Conservation (phyloP, 2,797 vertebrate species). For the Lithobates sylvaticus region DNA sequence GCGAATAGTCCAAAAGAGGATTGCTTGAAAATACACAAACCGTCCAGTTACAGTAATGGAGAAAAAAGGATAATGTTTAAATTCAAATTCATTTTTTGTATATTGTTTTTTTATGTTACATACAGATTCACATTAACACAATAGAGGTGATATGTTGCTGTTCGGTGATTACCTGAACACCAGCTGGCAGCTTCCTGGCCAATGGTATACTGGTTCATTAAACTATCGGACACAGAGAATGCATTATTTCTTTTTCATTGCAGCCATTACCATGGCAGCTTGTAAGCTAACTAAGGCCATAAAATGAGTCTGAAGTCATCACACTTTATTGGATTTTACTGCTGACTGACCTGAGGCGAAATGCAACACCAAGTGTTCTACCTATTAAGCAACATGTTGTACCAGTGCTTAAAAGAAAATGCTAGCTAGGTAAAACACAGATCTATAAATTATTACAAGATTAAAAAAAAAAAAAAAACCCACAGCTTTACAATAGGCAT, state of each 20-base stretch:
- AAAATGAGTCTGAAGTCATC: constrained; percentile 43
- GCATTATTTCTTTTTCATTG: constrained; percentile 45
- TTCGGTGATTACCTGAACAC: not conserved
- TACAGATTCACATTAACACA: not conserved
- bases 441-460: constrained; percentile 41
- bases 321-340: constrained; percentile 49
- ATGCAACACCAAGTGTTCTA: constrained; percentile 48
- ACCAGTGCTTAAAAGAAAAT: constrained; percentile 12
- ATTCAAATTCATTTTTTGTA: not conserved
- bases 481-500: constrained; percentile 12
- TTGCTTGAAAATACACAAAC: too few relatives aligned
- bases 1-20: too few relatives aligned
- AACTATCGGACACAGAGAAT: constrained; percentile 7
- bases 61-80: not conserved
- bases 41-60: too few relatives aligned
- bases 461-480: constrained; percentile 20
- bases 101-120: not conserved
- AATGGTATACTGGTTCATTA: not conserved
- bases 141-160: not conserved
- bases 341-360: constrained; percentile 50
- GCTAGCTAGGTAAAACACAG: not conserved
- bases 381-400: constrained; percentile 42
- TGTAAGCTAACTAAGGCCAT: constrained; percentile 33
- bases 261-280: constrained; percentile 18
- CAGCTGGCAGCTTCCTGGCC: not conserved